phyloP scores from a whole-genome alignment of 2,113 vertebrate genomes.

The Chrysochloris asiatica region DNA sequence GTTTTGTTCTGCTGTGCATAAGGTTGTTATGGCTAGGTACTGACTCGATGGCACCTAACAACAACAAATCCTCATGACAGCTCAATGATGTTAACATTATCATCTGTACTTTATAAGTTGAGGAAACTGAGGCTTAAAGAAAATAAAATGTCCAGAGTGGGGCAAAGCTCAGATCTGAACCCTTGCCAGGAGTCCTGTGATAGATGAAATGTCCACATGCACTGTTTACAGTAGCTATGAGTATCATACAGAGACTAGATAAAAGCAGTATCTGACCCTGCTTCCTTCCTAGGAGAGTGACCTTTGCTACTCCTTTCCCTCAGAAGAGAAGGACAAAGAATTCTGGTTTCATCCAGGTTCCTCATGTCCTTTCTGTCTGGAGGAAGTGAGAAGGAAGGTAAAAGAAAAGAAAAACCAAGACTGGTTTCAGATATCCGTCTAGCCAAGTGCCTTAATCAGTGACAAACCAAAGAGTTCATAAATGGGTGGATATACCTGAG shows the following conservation, averaged over 20 bases:
- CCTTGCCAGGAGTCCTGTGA: no score
- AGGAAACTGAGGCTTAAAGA: neutral
- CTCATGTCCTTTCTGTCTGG: neutral
- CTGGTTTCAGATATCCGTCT: constrained; percentile 3
- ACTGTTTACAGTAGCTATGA: no score
- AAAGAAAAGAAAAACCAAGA: no score
- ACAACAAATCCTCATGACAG: neutral
- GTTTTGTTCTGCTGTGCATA: no score
- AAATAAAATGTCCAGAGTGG: neutral
- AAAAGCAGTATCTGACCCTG: neutral
- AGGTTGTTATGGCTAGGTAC: no score
- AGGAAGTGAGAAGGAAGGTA: neutral
- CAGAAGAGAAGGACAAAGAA: neutral
- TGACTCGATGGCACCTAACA: no score
- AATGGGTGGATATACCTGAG: constrained; percentile 21
- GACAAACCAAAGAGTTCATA: constrained; percentile 42
- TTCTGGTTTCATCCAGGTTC: neutral
- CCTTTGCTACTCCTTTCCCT: neutral
- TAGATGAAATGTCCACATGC: no score
- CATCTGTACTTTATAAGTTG: neutral
- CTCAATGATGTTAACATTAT: neutral
- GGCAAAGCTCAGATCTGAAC: neutral
- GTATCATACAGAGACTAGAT: neutral
- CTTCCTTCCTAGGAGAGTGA: neutral
- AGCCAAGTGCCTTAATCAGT: constrained; percentile 23